These are phyloP conservation scores for Torymus tubicola DNA, from an alignment of 2,888 invertebrate species.

Conservation along the genomic window DNA sequence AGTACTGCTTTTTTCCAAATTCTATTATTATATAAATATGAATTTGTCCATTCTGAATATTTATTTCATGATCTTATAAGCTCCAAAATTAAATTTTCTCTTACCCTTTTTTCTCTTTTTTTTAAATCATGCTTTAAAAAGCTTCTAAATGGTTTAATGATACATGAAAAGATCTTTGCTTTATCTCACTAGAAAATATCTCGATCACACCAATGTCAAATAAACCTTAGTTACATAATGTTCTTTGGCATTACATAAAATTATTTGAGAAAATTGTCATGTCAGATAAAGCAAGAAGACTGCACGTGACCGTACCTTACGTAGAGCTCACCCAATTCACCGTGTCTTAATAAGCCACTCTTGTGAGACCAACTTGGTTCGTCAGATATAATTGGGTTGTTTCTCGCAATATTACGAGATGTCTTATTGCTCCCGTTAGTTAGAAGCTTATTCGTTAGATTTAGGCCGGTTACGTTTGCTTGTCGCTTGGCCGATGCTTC, in stretches of 20 bases:
- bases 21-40: background rate
- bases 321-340: constrained; percentile 76
- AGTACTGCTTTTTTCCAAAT: background rate
- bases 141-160: constrained; percentile 47
- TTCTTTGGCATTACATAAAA: background rate
- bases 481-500: constrained; percentile 72
- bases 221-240: background rate
- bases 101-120: constrained; percentile 2
- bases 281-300: constrained; percentile 62
- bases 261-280: constrained; percentile 36
- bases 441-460: constrained; percentile 74
- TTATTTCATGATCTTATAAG: constrained; percentile 19
- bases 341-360: constrained; percentile 75
- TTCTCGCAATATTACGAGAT: constrained; percentile 71
- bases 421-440: constrained; percentile 72
- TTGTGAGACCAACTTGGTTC: constrained; percentile 71
- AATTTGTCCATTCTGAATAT: constrained; percentile 22
- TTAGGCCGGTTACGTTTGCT: constrained; percentile 71
- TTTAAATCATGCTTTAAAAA: constrained; percentile 37
- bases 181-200: constrained; percentile 51
- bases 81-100: constrained; percentile 13
- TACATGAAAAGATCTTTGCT: constrained; percentile 49
- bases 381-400: constrained; percentile 68
- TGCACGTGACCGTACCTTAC: constrained; percentile 75
- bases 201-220: background rate